Evolutionary conservation across 2,888 invertebrate genomes (phyloP), one percentile per base, ranked within the genome.

Genomic region (Lingula anatina): DNA sequence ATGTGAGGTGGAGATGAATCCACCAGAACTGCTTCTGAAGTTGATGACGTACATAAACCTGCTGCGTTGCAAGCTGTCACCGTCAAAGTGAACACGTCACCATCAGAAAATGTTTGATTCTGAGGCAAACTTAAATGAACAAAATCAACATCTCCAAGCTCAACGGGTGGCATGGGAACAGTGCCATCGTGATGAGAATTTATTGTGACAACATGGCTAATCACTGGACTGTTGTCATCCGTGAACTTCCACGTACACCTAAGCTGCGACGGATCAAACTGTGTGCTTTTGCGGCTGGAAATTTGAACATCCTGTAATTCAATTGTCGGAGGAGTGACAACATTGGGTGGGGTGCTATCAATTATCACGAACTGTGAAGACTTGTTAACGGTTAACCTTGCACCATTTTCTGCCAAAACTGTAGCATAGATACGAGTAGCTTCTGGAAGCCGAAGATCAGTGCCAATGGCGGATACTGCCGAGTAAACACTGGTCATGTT

Each of bases 1-100:
- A 25, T 48, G 40, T 23, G 27, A 2, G 50, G 50, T 31, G 50
- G 47, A 4, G 50, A 41, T 21, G 41, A 42, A 31, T 50, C 50
- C 23, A 47, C 37, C 24, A 50, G 28, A 23, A 50, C 23, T 3
- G 27, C 15, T 21, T 12, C 21, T n/a, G 39, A 39, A 37, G 27
- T 25, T 18, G 50, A 21, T 5, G 44, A 38, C 15, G 49, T 44
- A 44, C 49, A 49, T n/a, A 44, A 21, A 1, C 44, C 44, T 20
- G 49, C 49, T 3, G 24, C n/a, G 27, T 49, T 49, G 23, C 49
- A 49, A 12, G 27, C 35, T 12, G 49, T 49, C 2, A 49, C 44
- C 7, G 44, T 43, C 12, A 15, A 9, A 9, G 9, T 12, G 31
- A 31, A 31, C 9, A 9, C 9, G 31, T 31, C 31, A 31, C 31